phyloP scores from a whole-genome alignment of 2,113 vertebrate species.

The Pelodiscus sinensis region DNA sequence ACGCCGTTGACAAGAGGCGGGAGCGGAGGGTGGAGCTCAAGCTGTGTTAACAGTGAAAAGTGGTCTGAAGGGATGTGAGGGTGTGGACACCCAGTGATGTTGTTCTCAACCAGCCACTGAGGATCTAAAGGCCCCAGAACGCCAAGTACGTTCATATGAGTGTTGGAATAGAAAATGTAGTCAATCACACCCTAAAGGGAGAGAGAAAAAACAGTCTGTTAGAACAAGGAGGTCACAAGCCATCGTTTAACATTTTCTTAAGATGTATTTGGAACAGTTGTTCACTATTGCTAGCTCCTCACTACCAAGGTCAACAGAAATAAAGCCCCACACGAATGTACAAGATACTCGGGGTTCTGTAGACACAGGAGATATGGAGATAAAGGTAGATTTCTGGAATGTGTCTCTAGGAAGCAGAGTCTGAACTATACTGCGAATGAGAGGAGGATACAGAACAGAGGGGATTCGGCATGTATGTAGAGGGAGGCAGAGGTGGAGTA shows the following conservation, averaged over 20 bases:
- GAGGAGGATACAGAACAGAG: too few relatives aligned
- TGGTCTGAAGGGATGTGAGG: constrained; percentile 99
- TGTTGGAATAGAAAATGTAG: constrained; percentile 99
- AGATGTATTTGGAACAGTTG: not conserved
- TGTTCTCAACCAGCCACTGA: constrained; percentile 97
- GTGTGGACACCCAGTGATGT: constrained; percentile 98
- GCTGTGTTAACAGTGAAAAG: constrained; percentile 98
- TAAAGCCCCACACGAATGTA: too few relatives aligned
- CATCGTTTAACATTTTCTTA: not conserved
- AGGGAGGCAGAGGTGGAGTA: too few relatives aligned
- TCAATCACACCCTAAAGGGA: constrained; percentile 94
- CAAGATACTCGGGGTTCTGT: too few relatives aligned
- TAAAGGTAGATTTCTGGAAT: too few relatives aligned
- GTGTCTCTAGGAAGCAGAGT: too few relatives aligned
- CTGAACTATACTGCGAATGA: too few relatives aligned
- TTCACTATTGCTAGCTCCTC: not conserved
- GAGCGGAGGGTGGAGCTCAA: constrained; percentile 91
- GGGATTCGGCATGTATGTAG: too few relatives aligned
- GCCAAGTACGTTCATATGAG: constrained; percentile 95
- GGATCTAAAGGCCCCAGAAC: constrained; percentile 95
- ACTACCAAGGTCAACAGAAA: too few relatives aligned
- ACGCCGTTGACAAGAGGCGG: constrained; percentile 90
- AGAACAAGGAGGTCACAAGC: not conserved
- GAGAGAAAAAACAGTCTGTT: constrained; percentile 9
- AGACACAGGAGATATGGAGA: too few relatives aligned